phyloP scores from a whole-genome alignment of 2,888 invertebrate genomes.

The Melieria picta region DNA sequence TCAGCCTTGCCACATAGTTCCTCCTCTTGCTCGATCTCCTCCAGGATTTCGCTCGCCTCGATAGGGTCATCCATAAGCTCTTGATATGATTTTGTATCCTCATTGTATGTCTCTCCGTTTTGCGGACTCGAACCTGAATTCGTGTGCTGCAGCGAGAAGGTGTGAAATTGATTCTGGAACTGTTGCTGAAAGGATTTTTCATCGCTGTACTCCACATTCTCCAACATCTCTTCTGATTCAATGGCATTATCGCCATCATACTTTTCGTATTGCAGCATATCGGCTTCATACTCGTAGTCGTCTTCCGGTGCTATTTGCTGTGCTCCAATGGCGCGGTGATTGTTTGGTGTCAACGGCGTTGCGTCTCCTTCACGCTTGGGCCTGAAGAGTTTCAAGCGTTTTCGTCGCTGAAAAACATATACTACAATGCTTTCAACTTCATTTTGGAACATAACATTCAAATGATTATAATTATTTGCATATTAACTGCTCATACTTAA shows the following conservation, averaged over 20 bases:
- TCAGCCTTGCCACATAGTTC: neutral
- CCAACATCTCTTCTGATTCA: slow-evolving; percentile 19
- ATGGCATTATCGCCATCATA: slow-evolving; percentile 13
- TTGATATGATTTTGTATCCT: slow-evolving; percentile 17
- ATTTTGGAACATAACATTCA: no score
- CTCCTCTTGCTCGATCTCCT: slow-evolving; percentile 15
- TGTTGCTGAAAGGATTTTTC: slow-evolving; percentile 28
- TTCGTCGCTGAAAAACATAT: neutral
- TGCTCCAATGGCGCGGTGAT: neutral
- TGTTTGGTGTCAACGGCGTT: neutral
- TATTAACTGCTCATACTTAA: no score
- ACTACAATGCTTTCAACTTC: no score
- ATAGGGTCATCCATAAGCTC: slow-evolving; percentile 18
- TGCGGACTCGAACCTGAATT: neutral
- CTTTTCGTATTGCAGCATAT: neutral
- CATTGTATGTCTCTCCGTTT: slow-evolving; percentile 1
- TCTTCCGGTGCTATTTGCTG: slow-evolving; percentile 3
- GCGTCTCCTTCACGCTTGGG: neutral
- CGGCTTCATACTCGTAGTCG: neutral
- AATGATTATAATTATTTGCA: no score
- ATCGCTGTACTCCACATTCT: slow-evolving; percentile 20
- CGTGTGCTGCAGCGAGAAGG: slow-evolving; percentile 3
- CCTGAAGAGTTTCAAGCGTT: neutral
- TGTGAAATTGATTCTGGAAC: slow-evolving; percentile 29
- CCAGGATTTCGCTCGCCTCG: slow-evolving; percentile 5